Base-by-base conservation (phyloP, 2,888 invertebrate species). In the Plagodis pulveraria region DNA sequence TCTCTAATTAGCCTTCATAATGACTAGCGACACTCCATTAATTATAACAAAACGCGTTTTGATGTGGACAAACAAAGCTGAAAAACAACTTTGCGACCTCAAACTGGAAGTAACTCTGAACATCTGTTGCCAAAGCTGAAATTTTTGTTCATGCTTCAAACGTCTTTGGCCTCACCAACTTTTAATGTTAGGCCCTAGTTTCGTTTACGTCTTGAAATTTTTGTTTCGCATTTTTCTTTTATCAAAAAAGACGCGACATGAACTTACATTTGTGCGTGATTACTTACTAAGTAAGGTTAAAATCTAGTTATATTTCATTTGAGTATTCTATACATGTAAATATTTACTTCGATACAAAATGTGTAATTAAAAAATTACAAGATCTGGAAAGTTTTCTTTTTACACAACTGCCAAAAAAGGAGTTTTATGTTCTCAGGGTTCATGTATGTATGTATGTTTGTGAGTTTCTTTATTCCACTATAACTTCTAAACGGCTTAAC, bases 1-100 rank as follows among this genome's bases (percentile, higher is more conserved):
- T 81, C 83, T 81, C 84, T 86, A 88, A 88, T 89, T 88, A 86
- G 82, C 75, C 76, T 67, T 74, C 74, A 75, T 81, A 81, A 81
- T 80, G 81, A 82, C 77, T 78, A 78, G 77, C 75, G 79, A 83
- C 83, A 79, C 77, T 79, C 79, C 85, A 87, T 87, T 88, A 84
- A 86, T 87, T 85, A 86, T 81, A 83, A 81, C 77, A 82, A 77
- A 79, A 81, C 81, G 74, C 68, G 74, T 66, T 76, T 79, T 66
- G 67, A 69, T 69, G 65, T 66, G 64, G 67, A 77, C 77, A 76
- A 82, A 80, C 78, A 76, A 77, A 71, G 74, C 71, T 72, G 70
- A 70, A 69, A 65, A 80, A 80, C 72, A 76, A 79, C 76, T 73
- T 70, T 63, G 67, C 70, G 72, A 76, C 69, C 65, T 59, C 69